These are phyloP conservation scores for Nomia melanderi DNA, from an alignment of 1,140 invertebrate species.

Conservation along the genomic window DNA sequence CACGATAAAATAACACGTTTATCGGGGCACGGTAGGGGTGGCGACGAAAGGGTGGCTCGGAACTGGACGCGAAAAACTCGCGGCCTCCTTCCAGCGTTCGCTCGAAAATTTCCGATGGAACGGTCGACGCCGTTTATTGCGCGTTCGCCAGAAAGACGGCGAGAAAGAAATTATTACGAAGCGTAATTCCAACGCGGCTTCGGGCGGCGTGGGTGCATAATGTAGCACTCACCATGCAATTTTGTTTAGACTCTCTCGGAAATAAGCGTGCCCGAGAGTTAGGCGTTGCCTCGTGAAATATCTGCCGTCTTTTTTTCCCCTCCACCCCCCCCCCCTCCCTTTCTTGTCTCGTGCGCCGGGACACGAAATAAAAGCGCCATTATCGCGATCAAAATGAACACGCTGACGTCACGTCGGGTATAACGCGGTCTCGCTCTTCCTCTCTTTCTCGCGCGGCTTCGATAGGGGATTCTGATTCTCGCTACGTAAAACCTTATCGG, in stretches of 20 bases:
- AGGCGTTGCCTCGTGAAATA: conserved; percentile 37
- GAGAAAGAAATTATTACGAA: conserved; percentile 27
- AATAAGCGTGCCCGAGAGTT: conserved; percentile 28
- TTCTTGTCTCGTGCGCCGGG: background rate
- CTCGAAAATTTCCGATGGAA: background rate
- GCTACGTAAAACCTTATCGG: conserved; percentile 30
- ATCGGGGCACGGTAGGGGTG: no score
- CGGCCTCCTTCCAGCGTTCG: no score
- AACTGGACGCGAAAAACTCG: no score
- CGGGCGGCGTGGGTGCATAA: conserved; percentile 44
- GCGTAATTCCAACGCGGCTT: conserved; percentile 31
- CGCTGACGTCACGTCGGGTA: background rate
- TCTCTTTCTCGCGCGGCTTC: conserved; percentile 13
- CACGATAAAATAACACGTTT: no score
- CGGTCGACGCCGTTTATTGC: background rate
- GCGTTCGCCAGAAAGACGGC: conserved; percentile 10
- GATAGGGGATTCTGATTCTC: conserved; percentile 9
- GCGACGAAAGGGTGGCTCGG: no score
- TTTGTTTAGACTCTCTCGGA: conserved; percentile 35
- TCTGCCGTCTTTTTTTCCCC: background rate
- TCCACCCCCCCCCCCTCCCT: no score
- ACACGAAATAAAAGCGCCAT: background rate
- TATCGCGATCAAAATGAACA: conserved; percentile 38
- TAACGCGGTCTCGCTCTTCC: background rate
- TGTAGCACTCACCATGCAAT: conserved; percentile 36